Evolutionary conservation across 2,888 invertebrate genomes (phyloP).

Genomic region (Nephrocerus scutellatus): DNA sequence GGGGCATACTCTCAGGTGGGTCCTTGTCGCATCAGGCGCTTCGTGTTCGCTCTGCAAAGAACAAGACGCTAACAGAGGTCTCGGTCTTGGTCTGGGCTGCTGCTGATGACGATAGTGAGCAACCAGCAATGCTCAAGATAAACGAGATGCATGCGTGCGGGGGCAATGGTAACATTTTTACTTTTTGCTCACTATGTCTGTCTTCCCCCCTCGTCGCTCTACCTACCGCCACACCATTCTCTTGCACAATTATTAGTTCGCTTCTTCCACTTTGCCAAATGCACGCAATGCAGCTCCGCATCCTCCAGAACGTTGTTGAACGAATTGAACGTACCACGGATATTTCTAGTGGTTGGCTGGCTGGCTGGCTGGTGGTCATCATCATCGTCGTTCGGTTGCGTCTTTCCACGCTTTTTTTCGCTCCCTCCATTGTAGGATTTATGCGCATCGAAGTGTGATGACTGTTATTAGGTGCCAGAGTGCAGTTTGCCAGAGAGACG

Average conservation of each 20-base stretch:
- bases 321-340: too few relatives aligned
- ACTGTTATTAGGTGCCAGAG: conserved; percentile 39
- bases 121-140: neutral
- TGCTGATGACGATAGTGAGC: neutral
- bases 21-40: conserved; percentile 3
- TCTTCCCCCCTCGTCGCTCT: too few relatives aligned
- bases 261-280: neutral
- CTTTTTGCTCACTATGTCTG: too few relatives aligned
- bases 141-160: conserved; percentile 26
- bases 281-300: neutral
- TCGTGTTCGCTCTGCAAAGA: conserved; percentile 1
- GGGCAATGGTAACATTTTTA: conserved; percentile 32
- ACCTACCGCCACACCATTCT: conserved; percentile 20
- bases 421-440: conserved; percentile 27
- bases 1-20: conserved; percentile 16
- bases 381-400: too few relatives aligned
- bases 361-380: too few relatives aligned
- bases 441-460: conserved; percentile 40
- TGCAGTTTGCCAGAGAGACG: too few relatives aligned
- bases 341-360: too few relatives aligned
- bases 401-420: too few relatives aligned
- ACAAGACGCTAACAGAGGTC: too few relatives aligned
- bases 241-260: conserved; percentile 10
- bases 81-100: neutral
- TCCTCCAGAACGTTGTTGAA: too few relatives aligned